Percentiles rank a stretch among this genome's conserved stretches.
phyloP scores from a whole-genome alignment of 2,888 invertebrate species.

The Chloroclysta siterata region DNA sequence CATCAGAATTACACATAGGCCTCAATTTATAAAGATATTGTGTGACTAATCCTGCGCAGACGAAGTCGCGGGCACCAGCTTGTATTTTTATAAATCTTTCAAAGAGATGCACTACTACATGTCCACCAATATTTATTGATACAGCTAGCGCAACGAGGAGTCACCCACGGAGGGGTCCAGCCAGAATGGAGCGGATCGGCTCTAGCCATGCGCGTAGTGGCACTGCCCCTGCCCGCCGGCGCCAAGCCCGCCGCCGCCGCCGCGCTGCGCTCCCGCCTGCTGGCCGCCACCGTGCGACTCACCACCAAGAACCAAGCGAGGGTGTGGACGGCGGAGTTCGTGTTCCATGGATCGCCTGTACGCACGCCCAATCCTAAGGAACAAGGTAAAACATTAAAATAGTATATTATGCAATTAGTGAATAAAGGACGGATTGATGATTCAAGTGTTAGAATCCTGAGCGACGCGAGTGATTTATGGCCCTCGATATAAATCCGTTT shows the following conservation, averaged over 20 bases:
- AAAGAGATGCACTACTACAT: neutral
- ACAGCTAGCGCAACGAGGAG: slow-evolving; percentile 90
- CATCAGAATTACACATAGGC: no score
- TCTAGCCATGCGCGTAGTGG: slow-evolving; percentile 90
- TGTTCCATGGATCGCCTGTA: slow-evolving; percentile 92
- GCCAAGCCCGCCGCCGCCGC: slow-evolving; percentile 84
- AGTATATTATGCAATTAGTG: no score
- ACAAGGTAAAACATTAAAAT: slow-evolving; percentile 84
- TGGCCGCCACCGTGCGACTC: slow-evolving; percentile 93
- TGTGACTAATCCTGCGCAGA: no score
- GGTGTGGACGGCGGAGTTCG: slow-evolving; percentile 96
- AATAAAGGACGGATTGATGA: no score
- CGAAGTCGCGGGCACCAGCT: no score
- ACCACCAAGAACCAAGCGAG: slow-evolving; percentile 91
- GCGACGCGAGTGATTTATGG: no score
- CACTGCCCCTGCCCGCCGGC: slow-evolving; percentile 88
- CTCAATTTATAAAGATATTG: no score
- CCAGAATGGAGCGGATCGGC: slow-evolving; percentile 96
- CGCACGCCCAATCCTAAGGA: slow-evolving; percentile 92
- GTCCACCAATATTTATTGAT: neutral
- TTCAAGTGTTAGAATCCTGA: no score
- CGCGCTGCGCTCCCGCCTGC: slow-evolving; percentile 90
- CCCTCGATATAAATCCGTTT: no score
- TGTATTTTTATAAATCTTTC: no score
- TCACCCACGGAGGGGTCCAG: slow-evolving; percentile 96